Evolutionary conservation across 2,888 invertebrate genomes (phyloP).

Genomic region (Hypena proboscidalis): DNA sequence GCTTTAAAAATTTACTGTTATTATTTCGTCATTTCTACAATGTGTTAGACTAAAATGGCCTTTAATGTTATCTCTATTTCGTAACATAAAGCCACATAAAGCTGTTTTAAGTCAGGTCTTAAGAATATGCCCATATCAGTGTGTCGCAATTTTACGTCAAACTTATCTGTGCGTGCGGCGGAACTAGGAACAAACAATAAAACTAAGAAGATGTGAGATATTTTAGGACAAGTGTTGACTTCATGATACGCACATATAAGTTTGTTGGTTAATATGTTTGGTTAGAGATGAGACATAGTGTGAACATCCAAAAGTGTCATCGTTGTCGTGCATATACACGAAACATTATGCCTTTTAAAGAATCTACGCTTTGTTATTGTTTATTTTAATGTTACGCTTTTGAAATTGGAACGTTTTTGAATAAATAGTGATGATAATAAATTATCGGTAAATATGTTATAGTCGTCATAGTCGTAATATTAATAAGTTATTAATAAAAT

Average conservation of each 20-base stretch:
- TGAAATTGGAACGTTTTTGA: slow-evolving; percentile 19
- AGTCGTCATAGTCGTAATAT: too few relatives aligned
- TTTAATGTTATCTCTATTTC: too few relatives aligned
- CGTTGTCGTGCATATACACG: slow-evolving; percentile 11
- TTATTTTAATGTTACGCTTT: slow-evolving; percentile 28
- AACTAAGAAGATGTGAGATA: too few relatives aligned
- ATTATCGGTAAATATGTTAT: not conserved
- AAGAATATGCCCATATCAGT: not conserved
- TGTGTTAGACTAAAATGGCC: too few relatives aligned
- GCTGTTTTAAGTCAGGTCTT: too few relatives aligned
- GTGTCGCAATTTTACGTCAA: not conserved
- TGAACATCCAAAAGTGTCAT: slow-evolving; percentile 14
- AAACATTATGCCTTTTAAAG: slow-evolving; percentile 43
- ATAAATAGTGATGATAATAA: slow-evolving; percentile 19
- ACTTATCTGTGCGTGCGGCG: not conserved
- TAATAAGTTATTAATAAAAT: too few relatives aligned
- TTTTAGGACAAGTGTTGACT: too few relatives aligned
- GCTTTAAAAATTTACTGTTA: too few relatives aligned
- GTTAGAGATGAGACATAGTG: slow-evolving; percentile 7
- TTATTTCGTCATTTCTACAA: too few relatives aligned
- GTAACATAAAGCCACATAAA: too few relatives aligned
- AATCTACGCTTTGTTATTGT: slow-evolving; percentile 41
- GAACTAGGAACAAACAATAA: slow-evolving; percentile 10
- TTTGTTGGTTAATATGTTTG: too few relatives aligned
- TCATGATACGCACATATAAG: too few relatives aligned